Conservation (phyloP, 2,888 invertebrate genomes). For the Ichneumoninae sp. region DNA sequence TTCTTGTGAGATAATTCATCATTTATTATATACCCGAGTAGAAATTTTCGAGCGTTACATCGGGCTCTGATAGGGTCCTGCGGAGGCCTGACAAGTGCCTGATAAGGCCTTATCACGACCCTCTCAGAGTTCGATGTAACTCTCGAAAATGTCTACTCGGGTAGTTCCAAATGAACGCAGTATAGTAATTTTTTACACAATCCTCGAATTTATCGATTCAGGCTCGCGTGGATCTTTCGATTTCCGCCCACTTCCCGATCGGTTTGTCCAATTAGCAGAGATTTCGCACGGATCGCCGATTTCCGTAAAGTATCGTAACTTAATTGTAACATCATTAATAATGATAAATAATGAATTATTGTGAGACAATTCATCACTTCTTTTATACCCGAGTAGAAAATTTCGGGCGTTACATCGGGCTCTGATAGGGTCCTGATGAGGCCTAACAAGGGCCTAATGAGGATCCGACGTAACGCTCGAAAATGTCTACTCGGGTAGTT, state of each 20-base stretch:
- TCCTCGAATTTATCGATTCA: neutral
- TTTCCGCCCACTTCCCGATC: conserved; percentile 37
- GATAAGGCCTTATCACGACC: too few species aligned
- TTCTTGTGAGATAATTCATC: conserved; percentile 37
- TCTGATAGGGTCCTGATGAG: too few species aligned
- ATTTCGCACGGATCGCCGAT: conserved; percentile 22
- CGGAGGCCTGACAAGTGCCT: too few species aligned
- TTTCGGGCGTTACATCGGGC: too few species aligned
- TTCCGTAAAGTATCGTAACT: neutral
- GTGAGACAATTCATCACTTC: conserved; percentile 55
- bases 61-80: too few species aligned
- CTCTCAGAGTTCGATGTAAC: too few species aligned
- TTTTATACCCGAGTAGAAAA: conserved; percentile 15
- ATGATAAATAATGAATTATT: neutral
- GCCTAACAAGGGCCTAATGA: too few species aligned
- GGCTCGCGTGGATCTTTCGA: conserved; percentile 49
- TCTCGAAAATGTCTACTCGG: too few species aligned
- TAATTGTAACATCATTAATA: too few species aligned
- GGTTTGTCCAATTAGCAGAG: conserved; percentile 56
- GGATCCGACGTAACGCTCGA: too few species aligned
- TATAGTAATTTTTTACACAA: neutral
- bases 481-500: neutral
- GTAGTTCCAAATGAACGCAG: neutral
- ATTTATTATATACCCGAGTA: conserved; percentile 64
- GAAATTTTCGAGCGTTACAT: too few species aligned